Evolutionary conservation across 2,113 vertebrate genomes (phyloP), one percentile per base, ranked within the genome.

Genomic region (Phocoena sinus): DNA sequence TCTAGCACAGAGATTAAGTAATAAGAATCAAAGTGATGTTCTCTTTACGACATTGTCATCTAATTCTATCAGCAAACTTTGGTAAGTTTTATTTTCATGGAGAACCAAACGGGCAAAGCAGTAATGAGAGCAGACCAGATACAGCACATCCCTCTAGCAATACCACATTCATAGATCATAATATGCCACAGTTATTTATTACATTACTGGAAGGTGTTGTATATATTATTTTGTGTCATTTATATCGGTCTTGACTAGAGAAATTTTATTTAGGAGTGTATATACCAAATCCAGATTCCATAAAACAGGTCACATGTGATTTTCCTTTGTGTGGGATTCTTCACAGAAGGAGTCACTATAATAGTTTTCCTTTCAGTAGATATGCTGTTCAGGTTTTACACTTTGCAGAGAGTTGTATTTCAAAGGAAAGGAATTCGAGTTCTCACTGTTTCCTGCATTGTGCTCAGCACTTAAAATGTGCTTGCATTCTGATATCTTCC

Each of bases 241-340:
- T 95, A 33, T 96, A 53, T 94, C 73, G 80, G 76, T 87, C n/a
- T 87, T 73, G 38, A 73, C 53, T 92, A 15, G 88, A 96, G 67
- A 89, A 92, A 28, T 96, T 95, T 90, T 77, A 71, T 63, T 60
- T 92, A 89, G 88, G 26, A 81, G 77, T 91, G 44, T 83, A 11
- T 77, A 67, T 73, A 58, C 96, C 76, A 94, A 84, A 93, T 87
- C 8, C 38, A 82, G 53, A 89, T 81, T 62, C 36, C 47, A 18
- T 86, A 73, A 89, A 95, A 58, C 28, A 58, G 58, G 25, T 23
- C 38, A 5, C 41, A 0, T 97, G 36, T 89, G 91, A 60, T 91
- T 91, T 92, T 23, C 63, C 82, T 96, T 81, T 92, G 33, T 94
- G 41, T 88, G 77, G 44, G n/a, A 95, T 96, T 85, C 38, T 77